Conservation (phyloP, 2,888 invertebrate genomes). For the Caenorhabditis parvicauda region DNA sequence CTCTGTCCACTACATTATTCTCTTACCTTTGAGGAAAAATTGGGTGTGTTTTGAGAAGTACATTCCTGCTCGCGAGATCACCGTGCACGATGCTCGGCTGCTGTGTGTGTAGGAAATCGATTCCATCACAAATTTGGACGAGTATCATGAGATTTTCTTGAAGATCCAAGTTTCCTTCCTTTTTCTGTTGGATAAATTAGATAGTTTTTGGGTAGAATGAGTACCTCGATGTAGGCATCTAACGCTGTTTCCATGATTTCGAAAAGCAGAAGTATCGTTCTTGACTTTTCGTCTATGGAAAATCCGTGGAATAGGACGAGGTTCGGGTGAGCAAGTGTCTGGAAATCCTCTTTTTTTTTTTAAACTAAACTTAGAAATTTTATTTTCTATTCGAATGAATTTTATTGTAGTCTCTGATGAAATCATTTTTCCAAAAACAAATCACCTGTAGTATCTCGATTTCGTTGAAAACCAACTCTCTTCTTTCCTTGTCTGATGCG, state of each 20-base stretch:
- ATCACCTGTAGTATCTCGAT: slow-evolving; percentile 30
- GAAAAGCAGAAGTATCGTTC: slow-evolving; percentile 20
- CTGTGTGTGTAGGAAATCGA: slow-evolving; percentile 98
- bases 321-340: slow-evolving; percentile 38
- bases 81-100: slow-evolving; percentile 92
- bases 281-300: slow-evolving; percentile 6
- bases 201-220: neutral
- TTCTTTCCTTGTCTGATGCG: slow-evolving; percentile 10
- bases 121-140: slow-evolving; percentile 40
- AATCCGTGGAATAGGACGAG: slow-evolving; percentile 30
- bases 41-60: slow-evolving; percentile 78
- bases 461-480: slow-evolving; percentile 22
- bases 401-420: too few species aligned
- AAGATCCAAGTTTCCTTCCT: slow-evolving; percentile 12
- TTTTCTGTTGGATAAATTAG: slow-evolving; percentile 3
- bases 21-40: slow-evolving; percentile 21
- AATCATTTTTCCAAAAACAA: neutral
- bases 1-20: too few species aligned
- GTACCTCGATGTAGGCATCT: slow-evolving; percentile 27
- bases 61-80: slow-evolving; percentile 99
- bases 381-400: too few species aligned
- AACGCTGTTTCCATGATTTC: slow-evolving; percentile 34
- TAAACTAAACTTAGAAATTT: neutral
- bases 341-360: neutral
- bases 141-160: slow-evolving; percentile 34